A percentile compares a stretch with the other conserved stretches of the same genome.
These are phyloP conservation scores for Caranx ignobilis DNA, from an alignment of 2,113 vertebrate species.

Conservation along the genomic window DNA sequence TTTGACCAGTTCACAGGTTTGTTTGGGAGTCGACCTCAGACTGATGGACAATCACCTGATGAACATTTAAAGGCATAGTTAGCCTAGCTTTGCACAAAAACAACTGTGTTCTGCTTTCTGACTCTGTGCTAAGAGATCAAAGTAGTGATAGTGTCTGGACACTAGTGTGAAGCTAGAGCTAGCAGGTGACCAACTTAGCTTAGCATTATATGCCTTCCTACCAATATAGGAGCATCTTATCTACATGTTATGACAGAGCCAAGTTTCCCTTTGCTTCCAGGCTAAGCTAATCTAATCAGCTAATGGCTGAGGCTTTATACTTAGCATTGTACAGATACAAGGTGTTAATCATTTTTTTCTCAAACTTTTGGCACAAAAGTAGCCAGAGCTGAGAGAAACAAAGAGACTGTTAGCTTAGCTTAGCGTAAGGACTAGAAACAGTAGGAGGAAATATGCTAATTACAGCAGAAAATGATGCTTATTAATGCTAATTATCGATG, in stretches of 20 bases:
- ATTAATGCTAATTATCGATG: neutral
- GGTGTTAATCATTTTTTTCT: neutral
- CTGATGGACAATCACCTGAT: neutral
- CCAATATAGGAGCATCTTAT: no score
- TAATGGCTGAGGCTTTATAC: no score
- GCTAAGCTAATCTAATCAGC: no score
- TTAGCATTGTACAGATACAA: no score
- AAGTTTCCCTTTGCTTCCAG: neutral
- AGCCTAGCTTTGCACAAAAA: neutral
- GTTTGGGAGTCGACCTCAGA: neutral
- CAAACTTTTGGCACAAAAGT: no score
- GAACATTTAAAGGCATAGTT: neutral
- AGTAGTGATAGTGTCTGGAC: neutral
- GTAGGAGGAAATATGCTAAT: neutral
- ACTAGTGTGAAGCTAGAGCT: neutral
- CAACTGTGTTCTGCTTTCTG: no score
- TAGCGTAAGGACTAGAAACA: no score
- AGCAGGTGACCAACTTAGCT: neutral
- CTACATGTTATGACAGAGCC: no score
- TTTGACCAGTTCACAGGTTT: conserved; percentile 14
- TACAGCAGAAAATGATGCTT: neutral
- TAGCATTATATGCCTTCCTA: no score
- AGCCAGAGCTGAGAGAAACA: no score
- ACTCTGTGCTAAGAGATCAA: no score
- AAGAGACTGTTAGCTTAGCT: no score